phyloP scores from a whole-genome alignment of 2,797 vertebrate species.

The Enteromius anoplus region DNA sequence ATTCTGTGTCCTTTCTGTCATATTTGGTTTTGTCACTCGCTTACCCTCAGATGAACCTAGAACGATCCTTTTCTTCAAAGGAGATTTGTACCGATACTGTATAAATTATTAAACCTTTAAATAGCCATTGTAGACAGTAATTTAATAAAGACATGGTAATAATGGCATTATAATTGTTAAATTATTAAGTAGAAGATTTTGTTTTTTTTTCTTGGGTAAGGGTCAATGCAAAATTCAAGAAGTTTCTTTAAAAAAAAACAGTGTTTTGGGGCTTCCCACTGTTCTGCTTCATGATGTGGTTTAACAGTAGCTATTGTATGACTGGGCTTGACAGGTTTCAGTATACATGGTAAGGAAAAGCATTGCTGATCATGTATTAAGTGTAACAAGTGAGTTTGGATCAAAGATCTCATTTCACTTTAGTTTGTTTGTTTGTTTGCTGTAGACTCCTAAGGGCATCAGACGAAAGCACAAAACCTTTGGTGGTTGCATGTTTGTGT shows the following conservation, averaged over 20 bases:
- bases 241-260: not conserved
- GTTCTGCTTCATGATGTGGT: not conserved
- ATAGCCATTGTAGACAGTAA: not conserved
- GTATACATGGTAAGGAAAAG: not conserved
- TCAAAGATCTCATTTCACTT: not conserved
- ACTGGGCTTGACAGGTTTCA: conserved; percentile 2
- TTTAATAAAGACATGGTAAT: not conserved
- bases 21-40: conserved; percentile 11
- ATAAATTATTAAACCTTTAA: not conserved
- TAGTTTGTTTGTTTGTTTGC: not conserved
- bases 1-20: conserved; percentile 16
- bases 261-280: not conserved
- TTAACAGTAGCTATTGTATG: conserved; percentile 1
- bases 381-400: not conserved
- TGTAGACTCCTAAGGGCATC: not conserved
- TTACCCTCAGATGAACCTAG: conserved; percentile 13
- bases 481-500: not conserved
- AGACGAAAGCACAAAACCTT: not conserved
- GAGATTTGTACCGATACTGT: not conserved
- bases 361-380: not conserved
- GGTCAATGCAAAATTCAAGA: not conserved
- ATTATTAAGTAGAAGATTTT: not conserved
- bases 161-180: not conserved
- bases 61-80: not conserved
- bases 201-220: not conserved